A percentile compares a stretch with the other conserved stretches of the same genome.
Conservation (phyloP, 2,888 invertebrate species). For the Drosophila suboccidentalis region DNA sequence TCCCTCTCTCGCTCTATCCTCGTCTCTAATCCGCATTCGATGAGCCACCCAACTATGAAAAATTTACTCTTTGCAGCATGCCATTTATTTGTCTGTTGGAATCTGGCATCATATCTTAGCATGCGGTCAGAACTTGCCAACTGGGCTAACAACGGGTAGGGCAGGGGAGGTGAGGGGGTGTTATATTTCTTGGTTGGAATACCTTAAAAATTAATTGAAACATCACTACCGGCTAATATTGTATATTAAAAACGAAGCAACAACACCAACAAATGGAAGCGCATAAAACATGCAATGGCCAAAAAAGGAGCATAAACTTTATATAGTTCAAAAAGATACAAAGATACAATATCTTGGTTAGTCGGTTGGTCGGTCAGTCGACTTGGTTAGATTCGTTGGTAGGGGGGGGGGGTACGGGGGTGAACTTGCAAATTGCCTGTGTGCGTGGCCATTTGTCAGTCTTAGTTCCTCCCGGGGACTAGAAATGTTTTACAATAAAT, state of each 20-base stretch:
- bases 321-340: constrained; percentile 12
- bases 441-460: constrained; percentile 78
- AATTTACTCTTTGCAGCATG: constrained; percentile 75
- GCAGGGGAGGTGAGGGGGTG: background rate
- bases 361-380: constrained; percentile 1
- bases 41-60: constrained; percentile 72
- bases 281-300: constrained; percentile 65
- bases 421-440: constrained; percentile 73
- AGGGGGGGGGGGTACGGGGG: background rate
- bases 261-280: constrained; percentile 44
- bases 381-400: background rate
- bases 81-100: constrained; percentile 77
- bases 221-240: constrained; percentile 75
- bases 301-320: constrained; percentile 44
- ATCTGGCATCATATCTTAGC: constrained; percentile 74
- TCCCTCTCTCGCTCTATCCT: background rate
- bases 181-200: constrained; percentile 20
- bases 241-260: constrained; percentile 69
- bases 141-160: background rate
- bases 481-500: constrained; percentile 77
- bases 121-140: constrained; percentile 55
- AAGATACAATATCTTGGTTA: constrained; percentile 5
- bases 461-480: constrained; percentile 60
- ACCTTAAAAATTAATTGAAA: constrained; percentile 82
- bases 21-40: constrained; percentile 17